Conservation (phyloP, 1,140 invertebrate genomes). For the Drosophila orosa region DNA sequence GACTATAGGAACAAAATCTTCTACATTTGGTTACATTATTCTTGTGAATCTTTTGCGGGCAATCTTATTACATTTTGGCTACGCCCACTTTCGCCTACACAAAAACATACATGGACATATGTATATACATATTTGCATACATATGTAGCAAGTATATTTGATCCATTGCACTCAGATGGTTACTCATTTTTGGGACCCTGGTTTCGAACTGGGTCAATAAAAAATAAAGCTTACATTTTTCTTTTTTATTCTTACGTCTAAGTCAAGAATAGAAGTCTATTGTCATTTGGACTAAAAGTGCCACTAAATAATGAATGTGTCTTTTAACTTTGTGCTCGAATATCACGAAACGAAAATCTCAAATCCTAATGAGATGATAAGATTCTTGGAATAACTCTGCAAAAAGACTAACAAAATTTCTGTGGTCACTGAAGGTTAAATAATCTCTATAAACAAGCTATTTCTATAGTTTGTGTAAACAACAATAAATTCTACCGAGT, state of each 20-base stretch:
- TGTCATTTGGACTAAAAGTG: too few relatives aligned
- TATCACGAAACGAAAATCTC: not conserved
- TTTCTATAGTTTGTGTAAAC: not conserved
- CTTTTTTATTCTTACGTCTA: too few relatives aligned
- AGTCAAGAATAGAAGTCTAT: too few relatives aligned
- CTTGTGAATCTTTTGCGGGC: not conserved
- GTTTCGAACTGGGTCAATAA: not conserved
- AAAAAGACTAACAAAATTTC: not conserved
- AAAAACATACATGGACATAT: not conserved
- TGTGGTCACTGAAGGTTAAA: not conserved
- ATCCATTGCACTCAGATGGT: not conserved
- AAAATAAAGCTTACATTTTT: too few relatives aligned
- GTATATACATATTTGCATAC: too few relatives aligned
- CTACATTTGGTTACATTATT: not conserved
- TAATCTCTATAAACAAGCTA: not conserved
- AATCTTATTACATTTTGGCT: not conserved
- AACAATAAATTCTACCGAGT: constrained; percentile 8
- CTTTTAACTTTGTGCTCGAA: not conserved
- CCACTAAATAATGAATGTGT: too few relatives aligned
- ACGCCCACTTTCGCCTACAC: not conserved
- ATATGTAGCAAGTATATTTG: not conserved
- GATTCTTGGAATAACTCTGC: constrained; percentile 1
- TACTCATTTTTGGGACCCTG: not conserved
- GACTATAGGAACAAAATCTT: too few relatives aligned
- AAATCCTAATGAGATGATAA: constrained; percentile 6